Percentiles rank a stretch among this genome's conserved stretches.
Conservation (phyloP, 2,113 vertebrate species). For the Charadrius vociferus region DNA sequence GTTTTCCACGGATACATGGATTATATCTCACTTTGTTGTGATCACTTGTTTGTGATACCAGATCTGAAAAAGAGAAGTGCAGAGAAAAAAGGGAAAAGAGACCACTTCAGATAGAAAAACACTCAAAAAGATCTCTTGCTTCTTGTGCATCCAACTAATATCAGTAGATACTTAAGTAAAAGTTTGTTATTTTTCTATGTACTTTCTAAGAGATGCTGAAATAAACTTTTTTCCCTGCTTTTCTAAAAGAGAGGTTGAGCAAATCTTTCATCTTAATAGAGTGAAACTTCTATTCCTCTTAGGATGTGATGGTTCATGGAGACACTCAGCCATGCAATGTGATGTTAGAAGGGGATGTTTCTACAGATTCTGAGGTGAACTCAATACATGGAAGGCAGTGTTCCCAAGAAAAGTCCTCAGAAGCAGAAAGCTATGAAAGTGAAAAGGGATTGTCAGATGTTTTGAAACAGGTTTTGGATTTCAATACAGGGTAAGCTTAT, state of each 20-base stretch:
- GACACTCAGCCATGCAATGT: not conserved
- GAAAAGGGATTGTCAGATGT: not conserved
- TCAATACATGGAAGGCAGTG: not conserved
- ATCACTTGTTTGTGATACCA: not conserved
- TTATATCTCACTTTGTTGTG: not conserved
- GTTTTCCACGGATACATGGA: not conserved
- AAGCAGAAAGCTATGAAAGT: not conserved
- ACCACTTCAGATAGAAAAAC: not conserved
- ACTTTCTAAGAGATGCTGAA: not conserved
- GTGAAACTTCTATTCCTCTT: not conserved
- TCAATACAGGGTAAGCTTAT: constrained; percentile 51
- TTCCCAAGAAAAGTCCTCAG: not conserved
- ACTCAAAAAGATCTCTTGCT: no score
- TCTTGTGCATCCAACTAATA: no score
- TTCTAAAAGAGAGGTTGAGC: not conserved
- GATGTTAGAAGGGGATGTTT: not conserved
- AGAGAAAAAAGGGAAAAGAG: not conserved
- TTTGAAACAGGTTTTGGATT: not conserved
- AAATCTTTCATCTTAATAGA: not conserved
- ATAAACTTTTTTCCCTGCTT: not conserved
- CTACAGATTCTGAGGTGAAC: not conserved
- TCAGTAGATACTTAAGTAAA: no score
- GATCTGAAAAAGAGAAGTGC: not conserved
- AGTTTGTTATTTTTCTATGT: no score
- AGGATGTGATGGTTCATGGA: constrained; percentile 46